Base-by-base conservation (phyloP, 1,140 invertebrate species). In the Cotesia glomerata region DNA sequence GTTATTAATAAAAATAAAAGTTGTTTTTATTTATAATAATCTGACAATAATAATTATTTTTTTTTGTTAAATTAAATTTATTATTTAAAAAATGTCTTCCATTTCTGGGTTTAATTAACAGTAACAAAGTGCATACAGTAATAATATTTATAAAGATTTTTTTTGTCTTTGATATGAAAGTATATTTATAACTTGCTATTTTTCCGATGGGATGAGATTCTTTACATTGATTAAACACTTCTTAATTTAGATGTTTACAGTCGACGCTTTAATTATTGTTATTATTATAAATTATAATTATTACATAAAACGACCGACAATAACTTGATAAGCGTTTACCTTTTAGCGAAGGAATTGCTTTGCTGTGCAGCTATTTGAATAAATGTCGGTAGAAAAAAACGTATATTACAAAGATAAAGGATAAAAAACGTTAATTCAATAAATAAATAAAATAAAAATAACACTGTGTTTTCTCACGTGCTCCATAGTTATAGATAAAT, bases 211-310 rank as follows among this genome's bases (percentile, higher is more conserved):
- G 39, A 45, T 45, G 7, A 11, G 39, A 45, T 45, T 45, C 4
- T 9, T 45, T 45, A 45, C 39, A 45, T 45, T 45, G 39, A 54
- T 54, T 54, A n/a, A 54, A 14, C n/a, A 13, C 5, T 54, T 39
- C 13, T 49, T 65, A 18, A 18, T 26, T 59, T 34, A 16, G 56
- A 49, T 69, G n/a, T 51, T 62, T 26, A 62, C 49, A 36, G 32
- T 45, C 16, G 64, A 58, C 51, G 61, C 69, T 71, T 71, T 59
- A 59, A 72, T 73, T 74, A 58, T 69, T 74, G 35, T 34, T 45
- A 11, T 45, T 45, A 45, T 45, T 45, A 45, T 45, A 9, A 9
- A 45, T 45, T 45, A 45, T 45, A 45, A 45, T 45, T 45, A 45
- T 45, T 45, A 45, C 39, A 45, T 45, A 11, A 35, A 71, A 67